These are phyloP conservation scores for Microtus oregoni DNA, from an alignment of 2,113 vertebrate genomes.

Conservation along the genomic window DNA sequence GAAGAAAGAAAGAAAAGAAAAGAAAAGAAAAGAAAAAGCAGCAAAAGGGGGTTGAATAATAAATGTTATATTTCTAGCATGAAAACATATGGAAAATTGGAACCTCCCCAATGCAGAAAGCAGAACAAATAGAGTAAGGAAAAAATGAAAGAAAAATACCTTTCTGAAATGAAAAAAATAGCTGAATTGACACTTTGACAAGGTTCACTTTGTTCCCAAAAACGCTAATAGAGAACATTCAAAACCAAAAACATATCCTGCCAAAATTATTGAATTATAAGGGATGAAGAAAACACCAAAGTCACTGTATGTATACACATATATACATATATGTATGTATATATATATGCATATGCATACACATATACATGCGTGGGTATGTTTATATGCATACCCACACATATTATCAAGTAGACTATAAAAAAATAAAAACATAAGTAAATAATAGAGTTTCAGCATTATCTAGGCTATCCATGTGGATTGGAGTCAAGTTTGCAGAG, in stretches of 20 bases:
- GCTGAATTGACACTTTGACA: conserved; percentile 56
- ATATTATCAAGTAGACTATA: neutral
- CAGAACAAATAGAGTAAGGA: conserved; percentile 48
- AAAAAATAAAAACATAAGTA: neutral
- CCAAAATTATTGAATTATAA: conserved; percentile 54
- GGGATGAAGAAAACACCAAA: conserved; percentile 25
- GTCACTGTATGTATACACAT: neutral
- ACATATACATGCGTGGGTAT: too few relatives aligned
- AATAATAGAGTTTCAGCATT: neutral
- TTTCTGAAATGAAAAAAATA: conserved; percentile 65
- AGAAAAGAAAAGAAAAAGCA: neutral
- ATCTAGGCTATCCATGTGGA: neutral
- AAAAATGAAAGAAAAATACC: conserved; percentile 45
- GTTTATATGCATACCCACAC: neutral
- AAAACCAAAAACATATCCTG: conserved; percentile 53
- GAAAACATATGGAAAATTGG: conserved; percentile 52
- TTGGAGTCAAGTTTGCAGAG: neutral
- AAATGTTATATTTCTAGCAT: neutral
- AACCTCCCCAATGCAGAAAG: conserved; percentile 51
- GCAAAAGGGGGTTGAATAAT: neutral
- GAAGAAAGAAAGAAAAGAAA: neutral
- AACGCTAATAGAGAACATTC: conserved; percentile 61
- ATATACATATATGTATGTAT: neutral
- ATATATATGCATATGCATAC: too few relatives aligned
- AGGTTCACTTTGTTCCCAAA: conserved; percentile 53